phyloP scores from a whole-genome alignment of 2,888 invertebrate species.

The Elmis aenea region DNA sequence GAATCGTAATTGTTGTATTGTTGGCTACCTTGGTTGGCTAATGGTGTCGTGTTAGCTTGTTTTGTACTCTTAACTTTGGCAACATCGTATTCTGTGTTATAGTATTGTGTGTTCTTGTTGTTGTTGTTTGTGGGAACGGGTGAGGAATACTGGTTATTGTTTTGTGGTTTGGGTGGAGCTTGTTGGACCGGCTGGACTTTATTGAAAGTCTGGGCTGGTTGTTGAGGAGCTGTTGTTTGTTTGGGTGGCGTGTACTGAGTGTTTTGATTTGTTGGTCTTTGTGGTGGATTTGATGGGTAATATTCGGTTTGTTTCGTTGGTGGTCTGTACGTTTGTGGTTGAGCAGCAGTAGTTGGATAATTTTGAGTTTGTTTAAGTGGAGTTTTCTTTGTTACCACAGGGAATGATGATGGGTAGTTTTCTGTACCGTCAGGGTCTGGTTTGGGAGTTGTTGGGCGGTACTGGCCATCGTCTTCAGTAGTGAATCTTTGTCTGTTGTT shows the following conservation, averaged over 20 bases:
- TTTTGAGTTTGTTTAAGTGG: conserved; percentile 24
- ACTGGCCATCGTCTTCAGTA: conserved; percentile 16
- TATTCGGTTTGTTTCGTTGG: conserved; percentile 28
- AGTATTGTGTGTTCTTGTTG: no score
- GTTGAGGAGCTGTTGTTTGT: conserved; percentile 17
- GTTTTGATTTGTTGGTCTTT: conserved; percentile 22
- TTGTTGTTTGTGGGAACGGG: no score
- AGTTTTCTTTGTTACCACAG: conserved; percentile 15
- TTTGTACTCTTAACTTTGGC: no score
- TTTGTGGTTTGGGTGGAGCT: no score
- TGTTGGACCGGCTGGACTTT: no score
- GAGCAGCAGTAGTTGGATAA: conserved; percentile 24
- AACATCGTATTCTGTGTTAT: no score
- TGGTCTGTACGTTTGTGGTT: conserved; percentile 4
- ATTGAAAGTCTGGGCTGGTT: no score
- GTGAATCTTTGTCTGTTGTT: conserved; percentile 14
- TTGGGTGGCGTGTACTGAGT: conserved; percentile 7
- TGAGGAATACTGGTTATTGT: no score
- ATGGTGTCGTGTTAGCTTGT: no score
- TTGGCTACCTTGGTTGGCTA: no score
- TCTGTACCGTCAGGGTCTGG: conserved; percentile 29
- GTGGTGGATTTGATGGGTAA: conserved; percentile 24
- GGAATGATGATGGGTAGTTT: conserved; percentile 32
- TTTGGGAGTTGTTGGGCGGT: conserved; percentile 9
- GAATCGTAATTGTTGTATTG: conserved; percentile 14